phyloP scores from a whole-genome alignment of 2,113 vertebrate genomes.

The Sorex araneus region DNA sequence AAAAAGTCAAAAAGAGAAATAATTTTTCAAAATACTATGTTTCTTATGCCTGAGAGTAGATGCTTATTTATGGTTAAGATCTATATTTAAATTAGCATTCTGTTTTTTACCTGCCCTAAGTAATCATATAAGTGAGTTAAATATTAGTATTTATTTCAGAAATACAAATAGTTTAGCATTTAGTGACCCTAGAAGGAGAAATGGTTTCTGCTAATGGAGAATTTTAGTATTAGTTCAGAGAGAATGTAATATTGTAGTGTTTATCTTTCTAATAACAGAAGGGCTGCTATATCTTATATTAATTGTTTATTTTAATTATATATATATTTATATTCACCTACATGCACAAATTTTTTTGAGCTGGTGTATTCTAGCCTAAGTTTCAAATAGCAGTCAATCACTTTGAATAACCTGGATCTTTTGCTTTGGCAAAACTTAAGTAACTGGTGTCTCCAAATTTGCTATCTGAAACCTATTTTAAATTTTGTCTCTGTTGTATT shows the following conservation, averaged over 20 bases:
- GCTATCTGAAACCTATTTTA: constrained; percentile 17
- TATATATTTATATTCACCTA: too few species aligned
- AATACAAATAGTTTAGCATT: constrained; percentile 12
- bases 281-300: too few species aligned
- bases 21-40: neutral
- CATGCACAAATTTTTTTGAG: neutral
- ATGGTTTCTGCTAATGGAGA: constrained; percentile 12
- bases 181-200: neutral
- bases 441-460: constrained; percentile 10
- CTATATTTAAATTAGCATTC: constrained; percentile 52
- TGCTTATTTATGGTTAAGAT: neutral
- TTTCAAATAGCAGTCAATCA: neutral
- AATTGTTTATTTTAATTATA: too few species aligned
- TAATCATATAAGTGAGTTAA: neutral
- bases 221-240: neutral
- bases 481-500: constrained; percentile 41
- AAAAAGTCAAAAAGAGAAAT: constrained; percentile 1
- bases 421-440: constrained; percentile 24
- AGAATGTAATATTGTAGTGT: neutral
- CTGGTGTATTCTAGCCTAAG: neutral
- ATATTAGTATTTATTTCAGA: neutral
- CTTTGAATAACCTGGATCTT: neutral
- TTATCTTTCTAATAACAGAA: neutral
- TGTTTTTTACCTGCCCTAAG: neutral
- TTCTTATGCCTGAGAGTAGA: neutral